These are phyloP conservation scores for Selenia dentaria DNA, from an alignment of 2,888 invertebrate genomes.

Conservation along the genomic window DNA sequence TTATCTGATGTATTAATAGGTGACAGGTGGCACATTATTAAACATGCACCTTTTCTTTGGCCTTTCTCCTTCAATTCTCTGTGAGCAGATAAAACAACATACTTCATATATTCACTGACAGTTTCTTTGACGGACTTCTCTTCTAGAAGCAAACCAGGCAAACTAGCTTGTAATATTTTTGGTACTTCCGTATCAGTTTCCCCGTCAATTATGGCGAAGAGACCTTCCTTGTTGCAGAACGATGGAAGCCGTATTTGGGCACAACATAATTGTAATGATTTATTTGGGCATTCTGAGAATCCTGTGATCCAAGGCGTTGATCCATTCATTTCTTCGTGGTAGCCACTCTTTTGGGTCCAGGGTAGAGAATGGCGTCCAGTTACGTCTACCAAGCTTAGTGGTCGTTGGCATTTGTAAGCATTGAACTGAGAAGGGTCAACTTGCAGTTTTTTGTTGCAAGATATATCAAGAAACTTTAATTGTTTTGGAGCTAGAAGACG, in stretches of 20 bases:
- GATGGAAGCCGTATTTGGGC: constrained; percentile 91
- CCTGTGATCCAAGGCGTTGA: constrained; percentile 91
- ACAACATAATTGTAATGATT: constrained; percentile 89
- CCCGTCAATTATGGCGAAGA: constrained; percentile 93
- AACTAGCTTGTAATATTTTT: constrained; percentile 88
- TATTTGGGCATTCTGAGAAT: constrained; percentile 93
- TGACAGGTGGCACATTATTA: constrained; percentile 89
- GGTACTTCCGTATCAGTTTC: constrained; percentile 89
- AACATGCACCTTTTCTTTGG: constrained; percentile 89
- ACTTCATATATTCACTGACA: constrained; percentile 92
- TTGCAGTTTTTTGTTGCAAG: constrained; percentile 92
- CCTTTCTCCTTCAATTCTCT: constrained; percentile 90
- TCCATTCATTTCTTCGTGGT: constrained; percentile 83
- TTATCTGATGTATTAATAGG: constrained; percentile 85
- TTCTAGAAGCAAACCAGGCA: constrained; percentile 92
- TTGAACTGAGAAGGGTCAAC: constrained; percentile 93
- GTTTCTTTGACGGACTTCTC: constrained; percentile 93
- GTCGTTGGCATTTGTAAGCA: constrained; percentile 90
- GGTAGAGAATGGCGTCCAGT: constrained; percentile 92
- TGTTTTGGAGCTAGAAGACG: constrained; percentile 91
- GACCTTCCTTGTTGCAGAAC: constrained; percentile 91
- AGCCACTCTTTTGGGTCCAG: constrained; percentile 73
- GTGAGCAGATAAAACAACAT: constrained; percentile 92
- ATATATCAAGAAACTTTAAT: constrained; percentile 93
- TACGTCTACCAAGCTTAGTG: constrained; percentile 93